Evolutionary conservation across 2,888 invertebrate genomes (phyloP).

Genomic region (Metellina segmentata): DNA sequence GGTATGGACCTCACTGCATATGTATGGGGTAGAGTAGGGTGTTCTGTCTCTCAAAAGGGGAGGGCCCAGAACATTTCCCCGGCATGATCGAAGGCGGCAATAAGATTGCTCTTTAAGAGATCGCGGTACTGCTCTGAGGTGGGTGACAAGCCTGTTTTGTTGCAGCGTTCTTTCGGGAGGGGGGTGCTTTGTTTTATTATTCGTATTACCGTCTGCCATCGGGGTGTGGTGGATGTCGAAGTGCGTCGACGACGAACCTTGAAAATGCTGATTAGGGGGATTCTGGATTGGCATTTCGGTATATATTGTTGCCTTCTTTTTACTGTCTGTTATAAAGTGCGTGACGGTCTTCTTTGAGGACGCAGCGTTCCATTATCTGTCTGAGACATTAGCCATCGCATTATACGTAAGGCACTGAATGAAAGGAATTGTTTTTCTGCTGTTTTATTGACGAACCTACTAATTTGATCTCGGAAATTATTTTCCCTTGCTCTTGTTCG

Average conservation of each 20-base stretch:
- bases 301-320: conserved; percentile 8
- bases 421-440: conserved; percentile 4
- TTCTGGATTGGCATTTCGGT: conserved; percentile 15
- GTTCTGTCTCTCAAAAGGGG: conserved; percentile 27
- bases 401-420: conserved; percentile 12
- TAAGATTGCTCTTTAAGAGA: conserved; percentile 7
- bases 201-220: conserved; percentile 14
- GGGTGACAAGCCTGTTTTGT: conserved; percentile 65
- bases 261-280: conserved; percentile 51
- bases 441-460: neutral
- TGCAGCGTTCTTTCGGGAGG: conserved; percentile 4
- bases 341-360: conserved; percentile 35
- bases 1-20: conserved; percentile 62
- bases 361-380: conserved; percentile 26
- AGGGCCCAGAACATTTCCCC: conserved; percentile 16
- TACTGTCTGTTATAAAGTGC: conserved; percentile 9
- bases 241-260: conserved; percentile 41
- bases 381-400: neutral
- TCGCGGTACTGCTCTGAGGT: neutral
- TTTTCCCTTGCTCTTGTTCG: neutral
- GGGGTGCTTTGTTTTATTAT: conserved; percentile 48
- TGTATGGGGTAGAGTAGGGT: conserved; percentile 49
- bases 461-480: neutral
- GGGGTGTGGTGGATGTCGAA: conserved; percentile 66
- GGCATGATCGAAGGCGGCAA: conserved; percentile 23